These are phyloP conservation scores for Cladorhizidae sp. DNA, from an alignment of 37 sponge, comb jelly and placozoan genomes.

Conservation along the genomic window DNA sequence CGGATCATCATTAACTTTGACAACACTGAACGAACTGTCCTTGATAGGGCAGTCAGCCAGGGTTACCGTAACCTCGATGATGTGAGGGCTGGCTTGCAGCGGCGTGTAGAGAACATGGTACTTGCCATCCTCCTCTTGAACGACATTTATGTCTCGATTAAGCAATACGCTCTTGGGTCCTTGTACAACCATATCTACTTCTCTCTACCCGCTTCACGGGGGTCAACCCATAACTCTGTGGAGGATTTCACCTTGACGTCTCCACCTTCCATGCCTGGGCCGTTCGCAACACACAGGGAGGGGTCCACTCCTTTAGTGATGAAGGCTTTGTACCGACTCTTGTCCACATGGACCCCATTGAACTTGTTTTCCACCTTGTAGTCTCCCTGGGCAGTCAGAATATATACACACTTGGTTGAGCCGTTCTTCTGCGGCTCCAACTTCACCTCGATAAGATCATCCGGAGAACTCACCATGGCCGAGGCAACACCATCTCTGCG, in stretches of 20 bases:
- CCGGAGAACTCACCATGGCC: slow-evolving; percentile 64
- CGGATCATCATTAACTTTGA: slow-evolving; percentile 55
- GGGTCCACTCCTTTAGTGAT: slow-evolving; percentile 66
- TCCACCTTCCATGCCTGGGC: slow-evolving; percentile 80
- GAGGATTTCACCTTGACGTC: slow-evolving; percentile 65
- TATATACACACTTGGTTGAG: slow-evolving; percentile 82
- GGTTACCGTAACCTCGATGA: slow-evolving; percentile 69
- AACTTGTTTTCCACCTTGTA: slow-evolving; percentile 68
- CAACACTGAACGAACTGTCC: slow-evolving; percentile 90
- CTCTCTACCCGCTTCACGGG: slow-evolving; percentile 87
- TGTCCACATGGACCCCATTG: slow-evolving; percentile 46
- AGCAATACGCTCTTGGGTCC: slow-evolving; percentile 82
- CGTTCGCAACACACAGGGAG: slow-evolving; percentile 66
- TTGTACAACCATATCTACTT: slow-evolving; percentile 66
- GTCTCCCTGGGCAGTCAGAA: slow-evolving; percentile 66
- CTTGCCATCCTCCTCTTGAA: slow-evolving; percentile 51
- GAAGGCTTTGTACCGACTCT: slow-evolving; percentile 78
- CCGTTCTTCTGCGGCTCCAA: slow-evolving; percentile 74
- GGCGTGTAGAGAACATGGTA: slow-evolving; percentile 77
- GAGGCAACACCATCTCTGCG: slow-evolving; percentile 69
- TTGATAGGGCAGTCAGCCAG: slow-evolving; percentile 74
- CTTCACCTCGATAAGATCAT: slow-evolving; percentile 56
- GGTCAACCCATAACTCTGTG: slow-evolving; percentile 89
- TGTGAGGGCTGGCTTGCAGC: slow-evolving; percentile 57
- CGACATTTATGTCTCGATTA: slow-evolving; percentile 33